Conservation (phyloP, 2,797 vertebrate species). For the Falco novaeseelandiae region DNA sequence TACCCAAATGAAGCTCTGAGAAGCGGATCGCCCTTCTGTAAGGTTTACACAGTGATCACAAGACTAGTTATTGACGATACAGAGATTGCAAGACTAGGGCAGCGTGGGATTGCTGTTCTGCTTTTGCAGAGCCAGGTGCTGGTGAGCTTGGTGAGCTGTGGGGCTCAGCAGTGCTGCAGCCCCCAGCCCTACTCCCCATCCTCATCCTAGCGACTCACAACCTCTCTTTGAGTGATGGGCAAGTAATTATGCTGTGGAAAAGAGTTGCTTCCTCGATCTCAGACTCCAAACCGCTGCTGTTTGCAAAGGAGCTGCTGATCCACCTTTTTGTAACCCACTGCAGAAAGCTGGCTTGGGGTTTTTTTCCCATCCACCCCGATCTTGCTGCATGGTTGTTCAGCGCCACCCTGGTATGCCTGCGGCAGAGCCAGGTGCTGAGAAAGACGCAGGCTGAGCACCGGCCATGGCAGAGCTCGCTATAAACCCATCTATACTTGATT, state of each 20-base stretch:
- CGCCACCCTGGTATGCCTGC: rapidly evolving
- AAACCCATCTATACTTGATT: background rate
- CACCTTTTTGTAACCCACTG: background rate
- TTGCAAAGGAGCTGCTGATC: background rate
- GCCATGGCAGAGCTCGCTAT: background rate
- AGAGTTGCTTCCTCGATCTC: background rate
- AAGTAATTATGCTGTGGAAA: background rate
- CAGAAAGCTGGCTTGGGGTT: background rate
- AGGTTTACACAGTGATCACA: background rate
- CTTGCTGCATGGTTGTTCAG: rapidly evolving
- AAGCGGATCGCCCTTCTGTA: background rate
- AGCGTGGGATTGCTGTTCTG: background rate
- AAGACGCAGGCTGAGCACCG: background rate
- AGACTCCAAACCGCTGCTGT: background rate
- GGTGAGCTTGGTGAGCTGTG: background rate
- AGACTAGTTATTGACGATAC: background rate
- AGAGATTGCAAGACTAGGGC: rapidly evolving
- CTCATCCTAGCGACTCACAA: background rate
- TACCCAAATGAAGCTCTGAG: background rate
- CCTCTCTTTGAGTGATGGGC: background rate
- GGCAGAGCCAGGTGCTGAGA: background rate
- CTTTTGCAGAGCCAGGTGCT: background rate
- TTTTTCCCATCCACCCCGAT: background rate
- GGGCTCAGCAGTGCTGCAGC: background rate
- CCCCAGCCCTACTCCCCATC: background rate